Percentiles rank a stretch among this genome's conserved stretches.
Evolutionary conservation across 2,888 invertebrate species (phyloP).

Genomic region (Autographa gamma): DNA sequence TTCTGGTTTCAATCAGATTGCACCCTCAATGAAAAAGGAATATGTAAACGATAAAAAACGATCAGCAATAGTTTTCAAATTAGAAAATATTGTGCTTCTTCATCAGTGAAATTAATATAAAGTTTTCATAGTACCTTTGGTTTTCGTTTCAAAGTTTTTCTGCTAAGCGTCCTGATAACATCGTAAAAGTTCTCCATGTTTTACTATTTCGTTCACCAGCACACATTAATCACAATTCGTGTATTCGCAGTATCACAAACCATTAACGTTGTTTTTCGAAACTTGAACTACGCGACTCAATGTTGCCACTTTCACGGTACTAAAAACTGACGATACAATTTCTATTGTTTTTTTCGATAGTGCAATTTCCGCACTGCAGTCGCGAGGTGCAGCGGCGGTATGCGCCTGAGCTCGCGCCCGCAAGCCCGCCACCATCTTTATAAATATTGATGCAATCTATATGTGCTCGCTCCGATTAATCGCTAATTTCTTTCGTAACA

Average conservation of each 20-base stretch:
- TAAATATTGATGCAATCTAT: conserved; percentile 87
- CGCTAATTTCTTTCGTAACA: conserved; percentile 77
- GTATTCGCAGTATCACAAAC: conserved; percentile 46
- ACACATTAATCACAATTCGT: conserved; percentile 54
- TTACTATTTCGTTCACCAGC: conserved; percentile 37
- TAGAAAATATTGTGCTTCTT: background rate
- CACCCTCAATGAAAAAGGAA: too few relatives aligned
- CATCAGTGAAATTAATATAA: background rate
- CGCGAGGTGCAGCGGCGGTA: conserved; percentile 78
- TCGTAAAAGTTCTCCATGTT: conserved; percentile 84
- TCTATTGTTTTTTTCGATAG: conserved; percentile 56
- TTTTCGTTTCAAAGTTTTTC: conserved; percentile 83
- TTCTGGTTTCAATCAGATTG: too few relatives aligned
- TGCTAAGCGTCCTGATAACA: conserved; percentile 82
- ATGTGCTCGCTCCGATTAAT: conserved; percentile 84
- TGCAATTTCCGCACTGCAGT: conserved; percentile 77
- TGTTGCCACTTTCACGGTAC: conserved; percentile 60
- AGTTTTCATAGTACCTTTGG: conserved; percentile 71
- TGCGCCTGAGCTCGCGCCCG: conserved; percentile 72
- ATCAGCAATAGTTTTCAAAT: background rate
- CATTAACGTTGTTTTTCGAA: conserved; percentile 50
- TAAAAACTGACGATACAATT: conserved; percentile 46
- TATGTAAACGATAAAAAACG: too few relatives aligned
- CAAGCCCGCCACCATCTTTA: conserved; percentile 72
- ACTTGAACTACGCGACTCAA: conserved; percentile 40